These are phyloP conservation scores for Apamea monoglypha DNA, from an alignment of 2,888 invertebrate genomes.

Conservation along the genomic window DNA sequence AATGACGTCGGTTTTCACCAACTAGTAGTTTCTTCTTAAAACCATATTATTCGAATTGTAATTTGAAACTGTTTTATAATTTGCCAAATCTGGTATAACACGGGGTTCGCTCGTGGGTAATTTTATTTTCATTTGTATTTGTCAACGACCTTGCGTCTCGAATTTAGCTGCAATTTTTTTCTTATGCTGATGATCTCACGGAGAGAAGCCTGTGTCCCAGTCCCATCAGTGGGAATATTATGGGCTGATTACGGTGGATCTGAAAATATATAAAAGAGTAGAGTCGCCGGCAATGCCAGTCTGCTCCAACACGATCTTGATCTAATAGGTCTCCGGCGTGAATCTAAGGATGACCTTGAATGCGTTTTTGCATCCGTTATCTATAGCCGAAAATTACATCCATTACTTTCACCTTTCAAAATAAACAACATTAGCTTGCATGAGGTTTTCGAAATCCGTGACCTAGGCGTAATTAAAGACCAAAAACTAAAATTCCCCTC, in stretches of 20 bases:
- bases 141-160: not conserved
- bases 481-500: not conserved
- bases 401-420: not conserved
- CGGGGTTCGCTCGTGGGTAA: not conserved
- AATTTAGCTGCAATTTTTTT: not conserved
- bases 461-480: not conserved
- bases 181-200: not conserved
- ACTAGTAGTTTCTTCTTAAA: not conserved
- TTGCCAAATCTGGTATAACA: not conserved
- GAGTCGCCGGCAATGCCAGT: not conserved
- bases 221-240: no score
- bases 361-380: not conserved
- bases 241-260: no score
- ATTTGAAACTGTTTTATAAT: no score
- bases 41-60: not conserved
- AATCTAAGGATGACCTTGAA: not conserved
- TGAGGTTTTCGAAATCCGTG: not conserved
- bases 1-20: not conserved
- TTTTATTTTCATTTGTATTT: not conserved
- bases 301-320: not conserved
- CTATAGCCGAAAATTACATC: not conserved
- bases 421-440: not conserved
- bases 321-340: not conserved
- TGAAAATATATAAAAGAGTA: not conserved
- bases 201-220: no score